Percentiles rank a stretch among this genome's conserved stretches.
These are phyloP conservation scores for Ormia ochracea DNA, from an alignment of 2,888 invertebrate genomes.

Conservation along the genomic window DNA sequence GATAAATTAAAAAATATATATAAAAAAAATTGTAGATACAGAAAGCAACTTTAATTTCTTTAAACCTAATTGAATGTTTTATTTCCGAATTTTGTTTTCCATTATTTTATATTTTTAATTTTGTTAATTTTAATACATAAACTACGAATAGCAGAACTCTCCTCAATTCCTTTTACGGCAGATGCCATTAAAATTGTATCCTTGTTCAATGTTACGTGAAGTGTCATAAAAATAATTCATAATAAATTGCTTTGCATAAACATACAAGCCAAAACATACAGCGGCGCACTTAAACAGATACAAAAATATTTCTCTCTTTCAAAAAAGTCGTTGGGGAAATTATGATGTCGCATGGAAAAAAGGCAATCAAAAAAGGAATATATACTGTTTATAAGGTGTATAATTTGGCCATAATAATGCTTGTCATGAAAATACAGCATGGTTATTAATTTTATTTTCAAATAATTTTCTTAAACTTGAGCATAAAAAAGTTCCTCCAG, in stretches of 20 bases:
- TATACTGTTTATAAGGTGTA: constrained; percentile 70
- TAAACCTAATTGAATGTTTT: too few relatives aligned
- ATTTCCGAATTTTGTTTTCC: too few relatives aligned
- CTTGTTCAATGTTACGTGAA: constrained; percentile 72
- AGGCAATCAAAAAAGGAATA: constrained; percentile 43
- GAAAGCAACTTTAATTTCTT: too few relatives aligned
- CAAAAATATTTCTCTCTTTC: neutral
- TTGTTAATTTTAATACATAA: neutral
- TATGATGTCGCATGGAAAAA: constrained; percentile 5
- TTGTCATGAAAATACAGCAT: constrained; percentile 73
- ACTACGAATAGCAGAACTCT: constrained; percentile 45
- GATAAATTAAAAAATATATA: too few relatives aligned
- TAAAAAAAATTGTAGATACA: too few relatives aligned
- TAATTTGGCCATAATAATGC: constrained; percentile 77
- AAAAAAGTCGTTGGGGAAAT: neutral
- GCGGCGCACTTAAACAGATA: neutral
- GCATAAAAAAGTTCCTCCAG: neutral
- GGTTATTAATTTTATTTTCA: constrained; percentile 71
- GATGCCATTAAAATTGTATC: constrained; percentile 62
- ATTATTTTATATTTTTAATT: neutral
- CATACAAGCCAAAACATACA: neutral
- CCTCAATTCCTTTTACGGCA: constrained; percentile 34
- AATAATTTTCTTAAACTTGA: constrained; percentile 60
- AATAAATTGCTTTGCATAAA: constrained; percentile 76
- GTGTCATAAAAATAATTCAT: constrained; percentile 77